Evolutionary conservation across 2,888 invertebrate genomes (phyloP).

Genomic region (Hydriomena furcata): DNA sequence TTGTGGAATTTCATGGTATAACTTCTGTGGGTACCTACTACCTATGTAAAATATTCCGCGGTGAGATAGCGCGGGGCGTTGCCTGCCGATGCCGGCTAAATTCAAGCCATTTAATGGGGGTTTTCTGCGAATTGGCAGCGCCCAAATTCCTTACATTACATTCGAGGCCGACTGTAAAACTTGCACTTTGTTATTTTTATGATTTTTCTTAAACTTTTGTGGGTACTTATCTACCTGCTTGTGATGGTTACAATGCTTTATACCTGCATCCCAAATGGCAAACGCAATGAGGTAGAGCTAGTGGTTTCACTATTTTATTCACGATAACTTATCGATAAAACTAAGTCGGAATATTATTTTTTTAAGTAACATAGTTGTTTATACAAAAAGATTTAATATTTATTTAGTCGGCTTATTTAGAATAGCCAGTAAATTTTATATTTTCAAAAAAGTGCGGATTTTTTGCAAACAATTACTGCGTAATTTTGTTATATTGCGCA

Average conservation of each 20-base stretch:
- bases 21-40: slow-evolving; percentile 32
- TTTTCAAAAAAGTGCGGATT: too few relatives aligned
- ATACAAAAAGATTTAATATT: too few relatives aligned
- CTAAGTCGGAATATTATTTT: too few relatives aligned
- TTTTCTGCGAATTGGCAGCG: slow-evolving; percentile 67
- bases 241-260: slow-evolving; percentile 3
- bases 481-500: slow-evolving; percentile 18
- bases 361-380: too few relatives aligned
- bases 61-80: slow-evolving; percentile 39
- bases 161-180: slow-evolving; percentile 19
- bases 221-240: slow-evolving; percentile 14
- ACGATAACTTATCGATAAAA: not conserved
- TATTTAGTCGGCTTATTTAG: too few relatives aligned
- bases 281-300: not conserved
- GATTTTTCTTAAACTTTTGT: slow-evolving; percentile 5
- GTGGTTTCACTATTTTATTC: not conserved
- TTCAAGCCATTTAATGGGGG: slow-evolving; percentile 51
- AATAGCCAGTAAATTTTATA: too few relatives aligned
- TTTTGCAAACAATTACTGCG: too few relatives aligned
- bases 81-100: slow-evolving; percentile 67
- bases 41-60: slow-evolving; percentile 28
- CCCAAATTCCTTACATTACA: slow-evolving; percentile 57
- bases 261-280: slow-evolving; percentile 7
- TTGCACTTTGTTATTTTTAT: slow-evolving; percentile 3
- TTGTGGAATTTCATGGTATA: slow-evolving; percentile 18